Evolutionary conservation across 2,113 vertebrate genomes (phyloP).

Genomic region (Pipra filicauda): DNA sequence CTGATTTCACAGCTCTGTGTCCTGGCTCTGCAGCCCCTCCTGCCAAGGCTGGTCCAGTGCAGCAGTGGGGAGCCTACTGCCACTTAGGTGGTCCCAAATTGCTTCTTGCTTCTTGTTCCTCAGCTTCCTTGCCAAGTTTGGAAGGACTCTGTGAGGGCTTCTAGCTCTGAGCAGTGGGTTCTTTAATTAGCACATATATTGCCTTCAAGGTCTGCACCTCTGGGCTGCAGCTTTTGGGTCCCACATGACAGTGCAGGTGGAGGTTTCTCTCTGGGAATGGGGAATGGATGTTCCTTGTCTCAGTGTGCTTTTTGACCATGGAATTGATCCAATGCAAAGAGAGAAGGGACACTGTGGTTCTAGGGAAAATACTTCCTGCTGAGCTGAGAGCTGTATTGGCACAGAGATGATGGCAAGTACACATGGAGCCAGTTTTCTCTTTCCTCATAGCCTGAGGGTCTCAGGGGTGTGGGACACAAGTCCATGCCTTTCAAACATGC

Average conservation of each 20-base stretch:
- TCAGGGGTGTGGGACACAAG: not conserved
- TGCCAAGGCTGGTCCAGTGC: not conserved
- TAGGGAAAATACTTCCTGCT: not conserved
- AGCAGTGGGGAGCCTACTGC: not conserved
- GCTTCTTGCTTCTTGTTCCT: not conserved
- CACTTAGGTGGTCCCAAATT: not conserved
- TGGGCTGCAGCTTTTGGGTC: not conserved
- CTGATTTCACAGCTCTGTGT: accelerated
- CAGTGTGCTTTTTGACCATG: not conserved
- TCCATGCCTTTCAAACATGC: not conserved
- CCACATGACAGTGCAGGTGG: not conserved
- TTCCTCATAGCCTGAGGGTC: not conserved
- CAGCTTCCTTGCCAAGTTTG: not conserved
- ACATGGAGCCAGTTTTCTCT: not conserved
- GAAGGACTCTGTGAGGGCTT: not conserved
- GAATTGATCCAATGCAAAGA: not conserved
- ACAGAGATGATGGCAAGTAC: not conserved
- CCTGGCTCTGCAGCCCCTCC: not conserved
- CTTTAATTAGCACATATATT: not conserved
- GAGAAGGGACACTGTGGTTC: not conserved
- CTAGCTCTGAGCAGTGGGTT: not conserved
- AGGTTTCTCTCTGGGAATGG: not conserved
- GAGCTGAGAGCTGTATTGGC: not conserved
- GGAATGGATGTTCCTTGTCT: not conserved
- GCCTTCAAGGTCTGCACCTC: not conserved